phyloP scores from a whole-genome alignment of 2,888 invertebrate species.

The Meteorus cinctellus region DNA sequence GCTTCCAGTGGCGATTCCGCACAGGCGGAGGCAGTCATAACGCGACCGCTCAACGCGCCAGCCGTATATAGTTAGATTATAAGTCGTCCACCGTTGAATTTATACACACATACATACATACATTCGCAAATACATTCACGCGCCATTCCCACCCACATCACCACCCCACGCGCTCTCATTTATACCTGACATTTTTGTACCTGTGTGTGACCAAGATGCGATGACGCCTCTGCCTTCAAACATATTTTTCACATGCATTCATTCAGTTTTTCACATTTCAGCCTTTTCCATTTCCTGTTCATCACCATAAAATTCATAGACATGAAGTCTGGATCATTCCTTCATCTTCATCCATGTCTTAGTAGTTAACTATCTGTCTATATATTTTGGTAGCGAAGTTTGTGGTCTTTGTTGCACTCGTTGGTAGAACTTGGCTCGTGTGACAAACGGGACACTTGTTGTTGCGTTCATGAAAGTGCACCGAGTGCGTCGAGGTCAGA shows the following conservation, averaged over 20 bases:
- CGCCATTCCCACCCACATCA: slow-evolving; percentile 39
- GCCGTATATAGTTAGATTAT: slow-evolving; percentile 36
- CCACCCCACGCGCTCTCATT: slow-evolving; percentile 9
- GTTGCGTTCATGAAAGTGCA: slow-evolving; percentile 35
- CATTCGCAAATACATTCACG: background rate
- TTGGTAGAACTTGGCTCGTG: slow-evolving; percentile 56
- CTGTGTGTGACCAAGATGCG: slow-evolving; percentile 11
- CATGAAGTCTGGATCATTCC: slow-evolving; percentile 24
- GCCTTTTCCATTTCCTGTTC: background rate
- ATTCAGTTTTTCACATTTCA: slow-evolving; percentile 39
- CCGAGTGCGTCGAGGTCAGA: slow-evolving; percentile 39
- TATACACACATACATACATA: slow-evolving; percentile 28
- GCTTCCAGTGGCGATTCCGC: slow-evolving; percentile 36
- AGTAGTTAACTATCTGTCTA: too few species aligned
- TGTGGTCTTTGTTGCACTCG: slow-evolving; percentile 61
- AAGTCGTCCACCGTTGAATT: slow-evolving; percentile 27
- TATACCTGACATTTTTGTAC: slow-evolving; percentile 32
- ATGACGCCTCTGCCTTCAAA: slow-evolving; percentile 19
- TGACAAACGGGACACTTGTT: slow-evolving; percentile 39
- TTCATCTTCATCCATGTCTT: too few species aligned
- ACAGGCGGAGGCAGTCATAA: slow-evolving; percentile 68
- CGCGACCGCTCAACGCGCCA: slow-evolving; percentile 70
- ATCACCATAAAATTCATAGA: background rate
- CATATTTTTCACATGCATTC: slow-evolving; percentile 26
- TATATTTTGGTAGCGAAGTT: too few species aligned